These are phyloP conservation scores for Oreohelix idahoensis DNA, from an alignment of 1,140 invertebrate species.

Conservation along the genomic window DNA sequence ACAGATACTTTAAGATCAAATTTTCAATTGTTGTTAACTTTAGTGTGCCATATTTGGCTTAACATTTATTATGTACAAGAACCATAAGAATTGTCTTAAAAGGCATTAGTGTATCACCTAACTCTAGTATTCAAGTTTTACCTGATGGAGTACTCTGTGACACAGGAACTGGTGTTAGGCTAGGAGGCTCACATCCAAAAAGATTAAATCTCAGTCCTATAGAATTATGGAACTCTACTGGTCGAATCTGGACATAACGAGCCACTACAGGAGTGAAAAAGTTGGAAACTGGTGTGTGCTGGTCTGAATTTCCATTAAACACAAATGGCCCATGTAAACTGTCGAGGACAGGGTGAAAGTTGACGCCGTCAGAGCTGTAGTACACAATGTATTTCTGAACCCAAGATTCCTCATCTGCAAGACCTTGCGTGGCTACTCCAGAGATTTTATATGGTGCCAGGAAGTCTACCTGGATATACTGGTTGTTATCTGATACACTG, in stretches of 20 bases:
- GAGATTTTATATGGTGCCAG: constrained; percentile 82
- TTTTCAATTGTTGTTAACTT: no score
- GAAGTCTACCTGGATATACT: constrained; percentile 78
- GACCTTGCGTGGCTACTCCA: constrained; percentile 82
- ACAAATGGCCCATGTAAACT: constrained; percentile 42
- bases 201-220: constrained; percentile 61
- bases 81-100: no score
- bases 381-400: constrained; percentile 81
- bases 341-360: constrained; percentile 50
- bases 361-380: constrained; percentile 60
- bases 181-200: constrained; percentile 60
- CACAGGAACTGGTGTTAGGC: constrained; percentile 42
- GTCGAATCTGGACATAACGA: constrained; percentile 58
- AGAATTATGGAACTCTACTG: constrained; percentile 56
- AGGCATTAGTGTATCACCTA: no score
- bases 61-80: no score
- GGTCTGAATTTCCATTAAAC: constrained; percentile 59
- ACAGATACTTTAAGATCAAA: no score
- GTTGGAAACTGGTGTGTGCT: constrained; percentile 55
- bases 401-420: constrained; percentile 75
- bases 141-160: constrained; percentile 28
- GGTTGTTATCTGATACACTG: constrained; percentile 52
- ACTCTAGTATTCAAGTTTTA: no score
- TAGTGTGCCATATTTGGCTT: no score
- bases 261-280: constrained; percentile 55